phyloP scores from a whole-genome alignment of 2,797 vertebrate genomes.

The Syndactyla subalaris region DNA sequence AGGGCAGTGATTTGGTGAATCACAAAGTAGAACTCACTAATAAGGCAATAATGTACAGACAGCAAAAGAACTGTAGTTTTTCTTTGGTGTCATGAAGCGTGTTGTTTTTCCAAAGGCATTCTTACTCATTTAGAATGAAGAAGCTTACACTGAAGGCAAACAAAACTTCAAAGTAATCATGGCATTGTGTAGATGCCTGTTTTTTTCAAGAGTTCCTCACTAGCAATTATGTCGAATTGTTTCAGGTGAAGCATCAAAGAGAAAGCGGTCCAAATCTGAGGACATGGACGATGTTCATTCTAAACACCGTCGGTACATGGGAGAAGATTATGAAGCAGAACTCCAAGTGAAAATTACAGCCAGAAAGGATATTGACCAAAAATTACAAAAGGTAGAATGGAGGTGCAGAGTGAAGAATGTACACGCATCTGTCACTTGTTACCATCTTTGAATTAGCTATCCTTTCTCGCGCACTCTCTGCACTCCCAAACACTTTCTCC shows the following conservation, averaged over 20 bases:
- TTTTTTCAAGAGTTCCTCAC: background rate
- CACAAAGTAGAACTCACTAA: background rate
- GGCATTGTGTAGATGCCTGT: background rate
- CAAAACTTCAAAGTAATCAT: background rate
- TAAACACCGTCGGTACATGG: constrained; percentile 79
- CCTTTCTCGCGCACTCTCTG: background rate
- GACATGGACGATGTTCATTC: constrained; percentile 78
- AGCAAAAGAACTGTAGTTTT: background rate
- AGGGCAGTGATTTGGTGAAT: background rate
- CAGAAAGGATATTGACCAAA: constrained; percentile 84
- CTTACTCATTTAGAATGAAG: background rate
- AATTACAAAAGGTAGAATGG: constrained; percentile 87
- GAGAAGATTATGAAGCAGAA: constrained; percentile 91
- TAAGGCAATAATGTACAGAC: background rate
- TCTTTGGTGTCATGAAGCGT: background rate
- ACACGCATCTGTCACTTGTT: background rate
- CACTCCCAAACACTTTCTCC: background rate
- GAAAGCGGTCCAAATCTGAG: constrained; percentile 83
- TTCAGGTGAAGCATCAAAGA: constrained; percentile 76
- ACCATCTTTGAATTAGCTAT: background rate
- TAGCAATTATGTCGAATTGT: background rate
- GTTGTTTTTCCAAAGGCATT: background rate
- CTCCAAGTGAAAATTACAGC: constrained; percentile 94
- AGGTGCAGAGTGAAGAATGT: background rate
- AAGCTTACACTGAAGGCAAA: background rate